These are phyloP conservation scores for Euplexia lucipara DNA, from an alignment of 2,888 invertebrate genomes.

Conservation along the genomic window DNA sequence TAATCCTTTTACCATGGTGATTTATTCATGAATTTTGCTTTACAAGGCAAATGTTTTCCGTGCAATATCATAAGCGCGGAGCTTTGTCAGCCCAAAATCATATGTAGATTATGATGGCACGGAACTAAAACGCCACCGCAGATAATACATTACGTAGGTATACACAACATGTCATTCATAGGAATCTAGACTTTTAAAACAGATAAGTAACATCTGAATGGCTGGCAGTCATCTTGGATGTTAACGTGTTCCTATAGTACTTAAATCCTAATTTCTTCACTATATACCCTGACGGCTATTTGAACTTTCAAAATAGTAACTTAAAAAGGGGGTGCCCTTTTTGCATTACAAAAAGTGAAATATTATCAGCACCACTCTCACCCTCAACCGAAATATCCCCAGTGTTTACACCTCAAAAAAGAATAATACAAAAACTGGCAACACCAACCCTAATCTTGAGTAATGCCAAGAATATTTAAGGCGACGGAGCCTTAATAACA, in stretches of 20 bases:
- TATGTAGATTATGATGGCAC: slow-evolving; percentile 28
- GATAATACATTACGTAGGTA: neutral
- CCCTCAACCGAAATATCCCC: neutral
- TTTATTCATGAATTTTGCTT: slow-evolving; percentile 49
- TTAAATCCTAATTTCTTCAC: too few relatives aligned
- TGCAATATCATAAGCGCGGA: slow-evolving; percentile 45
- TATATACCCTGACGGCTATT: neutral
- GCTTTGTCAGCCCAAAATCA: slow-evolving; percentile 47
- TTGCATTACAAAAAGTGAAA: neutral
- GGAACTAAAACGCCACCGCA: neutral
- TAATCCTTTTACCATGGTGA: slow-evolving; percentile 39
- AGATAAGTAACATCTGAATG: too few relatives aligned
- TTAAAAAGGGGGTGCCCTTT: too few relatives aligned
- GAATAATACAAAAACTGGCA: slow-evolving; percentile 26
- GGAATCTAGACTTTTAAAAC: neutral
- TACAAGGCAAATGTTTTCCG: slow-evolving; percentile 40
- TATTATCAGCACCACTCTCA: slow-evolving; percentile 5
- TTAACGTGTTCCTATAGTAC: neutral
- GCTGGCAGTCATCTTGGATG: neutral
- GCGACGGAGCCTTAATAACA: slow-evolving; percentile 63
- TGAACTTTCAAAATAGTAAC: slow-evolving; percentile 10
- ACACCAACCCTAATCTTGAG: slow-evolving; percentile 59
- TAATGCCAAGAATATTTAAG: slow-evolving; percentile 68
- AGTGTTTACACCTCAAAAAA: slow-evolving; percentile 13
- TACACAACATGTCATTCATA: neutral